Percentiles rank a stretch among this genome's conserved stretches.
phyloP scores from a whole-genome alignment of 2,888 invertebrate species.

The Rhaphigaster nebulosa region DNA sequence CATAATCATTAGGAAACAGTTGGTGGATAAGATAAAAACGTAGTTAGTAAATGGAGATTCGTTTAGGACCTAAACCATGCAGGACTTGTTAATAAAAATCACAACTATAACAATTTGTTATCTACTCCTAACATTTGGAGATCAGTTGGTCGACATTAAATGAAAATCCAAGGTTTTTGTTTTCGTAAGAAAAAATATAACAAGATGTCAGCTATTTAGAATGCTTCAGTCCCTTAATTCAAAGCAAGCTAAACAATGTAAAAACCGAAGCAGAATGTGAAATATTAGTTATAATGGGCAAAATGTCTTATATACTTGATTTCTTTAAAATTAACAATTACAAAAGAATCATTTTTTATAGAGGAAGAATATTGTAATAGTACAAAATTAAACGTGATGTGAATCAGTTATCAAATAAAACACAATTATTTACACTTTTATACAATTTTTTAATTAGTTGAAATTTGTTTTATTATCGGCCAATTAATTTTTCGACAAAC shows the following conservation, averaged over 20 bases:
- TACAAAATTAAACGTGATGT: not conserved
- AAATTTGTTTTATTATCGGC: not conserved
- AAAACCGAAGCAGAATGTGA: not conserved
- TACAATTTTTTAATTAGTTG: not conserved
- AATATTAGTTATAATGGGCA: not conserved
- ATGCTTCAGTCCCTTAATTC: not conserved
- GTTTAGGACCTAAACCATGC: conserved; percentile 1
- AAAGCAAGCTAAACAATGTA: not conserved
- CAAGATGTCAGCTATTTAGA: not conserved
- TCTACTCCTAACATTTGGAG: not conserved
- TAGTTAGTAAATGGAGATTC: not conserved
- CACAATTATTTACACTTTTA: not conserved
- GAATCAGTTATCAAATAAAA: not conserved
- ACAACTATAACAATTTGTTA: not conserved
- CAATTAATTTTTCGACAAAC: not conserved
- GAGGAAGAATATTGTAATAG: not conserved
- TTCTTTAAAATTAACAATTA: too few species aligned
- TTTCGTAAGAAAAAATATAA: not conserved
- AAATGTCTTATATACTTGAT: not conserved
- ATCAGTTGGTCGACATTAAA: not conserved
- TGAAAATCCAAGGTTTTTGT: not conserved
- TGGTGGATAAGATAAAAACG: not conserved
- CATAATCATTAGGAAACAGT: not conserved
- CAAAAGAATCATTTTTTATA: too few species aligned
- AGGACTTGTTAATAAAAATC: not conserved